Evolutionary conservation across 1,140 invertebrate species (phyloP).

Genomic region (Eufriesea mexicana): DNA sequence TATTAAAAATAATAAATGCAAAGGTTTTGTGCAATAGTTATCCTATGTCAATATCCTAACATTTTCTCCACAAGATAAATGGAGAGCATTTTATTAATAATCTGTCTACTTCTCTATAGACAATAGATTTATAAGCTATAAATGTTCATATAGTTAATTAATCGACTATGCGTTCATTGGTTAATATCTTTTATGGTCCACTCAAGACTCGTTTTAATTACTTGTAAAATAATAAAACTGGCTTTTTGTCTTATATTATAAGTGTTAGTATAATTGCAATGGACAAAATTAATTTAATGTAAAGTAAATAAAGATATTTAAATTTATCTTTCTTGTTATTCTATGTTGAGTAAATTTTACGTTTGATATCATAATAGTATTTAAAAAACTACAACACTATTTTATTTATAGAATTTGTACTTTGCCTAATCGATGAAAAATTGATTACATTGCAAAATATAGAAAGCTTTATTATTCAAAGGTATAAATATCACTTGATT

Average conservation of each 20-base stretch:
- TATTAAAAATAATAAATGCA: constrained; percentile 24
- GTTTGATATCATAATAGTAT: background rate
- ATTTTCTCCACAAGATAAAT: background rate
- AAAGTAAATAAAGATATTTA: background rate
- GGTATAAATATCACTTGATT: constrained; percentile 1
- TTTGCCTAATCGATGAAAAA: constrained; percentile 9
- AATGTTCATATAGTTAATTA: constrained; percentile 9
- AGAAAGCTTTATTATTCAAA: background rate
- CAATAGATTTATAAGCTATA: background rate
- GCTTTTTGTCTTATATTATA: background rate
- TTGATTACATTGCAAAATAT: constrained; percentile 14
- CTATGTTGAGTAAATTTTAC: background rate
- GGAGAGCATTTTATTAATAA: background rate
- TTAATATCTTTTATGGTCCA: constrained; percentile 17
- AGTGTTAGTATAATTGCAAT: background rate
- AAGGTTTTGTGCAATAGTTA: constrained; percentile 1
- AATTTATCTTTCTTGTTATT: background rate
- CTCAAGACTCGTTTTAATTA: constrained; percentile 3
- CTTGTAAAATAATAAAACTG: constrained; percentile 1
- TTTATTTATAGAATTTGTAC: constrained; percentile 12
- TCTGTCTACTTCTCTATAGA: constrained; percentile 7
- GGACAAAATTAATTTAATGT: background rate
- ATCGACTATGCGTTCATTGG: constrained; percentile 13
- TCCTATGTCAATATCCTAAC: background rate
- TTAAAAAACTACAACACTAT: background rate